Percentiles rank a stretch among this genome's conserved stretches.
Conservation (phyloP, 2,113 vertebrate genomes). For the Percopsis transmontana region DNA sequence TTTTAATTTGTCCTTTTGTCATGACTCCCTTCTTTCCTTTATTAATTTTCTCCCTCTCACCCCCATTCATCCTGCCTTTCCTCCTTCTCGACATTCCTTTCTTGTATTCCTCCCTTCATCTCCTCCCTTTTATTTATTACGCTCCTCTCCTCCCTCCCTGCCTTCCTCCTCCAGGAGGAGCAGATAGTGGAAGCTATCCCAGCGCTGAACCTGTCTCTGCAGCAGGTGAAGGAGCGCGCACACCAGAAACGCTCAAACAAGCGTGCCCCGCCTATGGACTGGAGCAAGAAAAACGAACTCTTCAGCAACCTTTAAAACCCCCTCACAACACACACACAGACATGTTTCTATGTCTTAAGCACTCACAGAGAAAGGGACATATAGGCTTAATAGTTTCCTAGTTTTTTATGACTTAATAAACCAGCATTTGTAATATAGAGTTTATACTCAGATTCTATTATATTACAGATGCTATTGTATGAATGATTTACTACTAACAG, state of each 20-base stretch:
- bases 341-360: not conserved
- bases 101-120: not conserved
- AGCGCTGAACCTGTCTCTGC: constrained; percentile 87
- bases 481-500: constrained; percentile 69
- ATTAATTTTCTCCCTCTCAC: too few relatives aligned
- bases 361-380: not conserved
- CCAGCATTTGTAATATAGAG: constrained; percentile 47
- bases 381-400: too few relatives aligned
- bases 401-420: not conserved
- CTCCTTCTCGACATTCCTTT: not conserved
- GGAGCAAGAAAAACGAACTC: constrained; percentile 98
- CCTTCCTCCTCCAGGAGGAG: constrained; percentile 35
- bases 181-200: constrained; percentile 72
- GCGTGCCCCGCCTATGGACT: constrained; percentile 95
- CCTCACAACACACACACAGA: constrained; percentile 19
- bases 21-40: too few relatives aligned
- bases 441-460: constrained; percentile 40
- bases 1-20: too few relatives aligned
- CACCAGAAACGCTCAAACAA: constrained; percentile 95
- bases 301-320: constrained; percentile 91
- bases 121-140: not conserved
- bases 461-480: constrained; percentile 52
- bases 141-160: not conserved
- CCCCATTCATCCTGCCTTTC: too few relatives aligned
- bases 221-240: constrained; percentile 91